phyloP scores from a whole-genome alignment of 2,113 vertebrate genomes.

The Cricetomys ansorgei region DNA sequence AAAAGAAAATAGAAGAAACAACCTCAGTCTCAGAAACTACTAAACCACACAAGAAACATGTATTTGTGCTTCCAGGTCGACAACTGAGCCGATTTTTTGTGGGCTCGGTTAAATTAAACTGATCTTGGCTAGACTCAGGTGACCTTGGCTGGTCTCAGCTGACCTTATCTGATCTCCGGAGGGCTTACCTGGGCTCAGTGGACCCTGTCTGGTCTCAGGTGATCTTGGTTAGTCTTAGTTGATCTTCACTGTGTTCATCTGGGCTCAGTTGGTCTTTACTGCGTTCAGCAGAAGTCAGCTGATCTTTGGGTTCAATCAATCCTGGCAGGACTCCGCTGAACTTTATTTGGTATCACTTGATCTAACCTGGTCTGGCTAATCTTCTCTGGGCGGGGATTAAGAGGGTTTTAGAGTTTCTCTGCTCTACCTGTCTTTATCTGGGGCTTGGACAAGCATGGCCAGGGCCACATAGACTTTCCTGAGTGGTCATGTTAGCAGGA shows the following conservation, averaged over 20 bases:
- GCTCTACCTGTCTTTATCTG: neutral
- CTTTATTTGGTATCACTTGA: neutral
- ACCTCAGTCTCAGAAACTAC: neutral
- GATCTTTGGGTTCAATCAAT: neutral
- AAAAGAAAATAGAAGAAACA: neutral
- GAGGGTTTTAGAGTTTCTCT: neutral
- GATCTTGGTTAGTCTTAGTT: neutral
- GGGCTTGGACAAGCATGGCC: neutral
- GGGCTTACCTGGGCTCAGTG: neutral
- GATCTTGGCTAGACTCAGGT: neutral
- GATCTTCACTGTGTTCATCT: neutral
- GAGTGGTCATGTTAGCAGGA: accelerated
- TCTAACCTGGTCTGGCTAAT: neutral
- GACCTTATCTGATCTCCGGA: neutral
- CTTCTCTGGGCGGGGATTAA: accelerated
- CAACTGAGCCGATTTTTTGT: neutral
- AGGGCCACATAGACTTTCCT: neutral
- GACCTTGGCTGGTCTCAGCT: neutral
- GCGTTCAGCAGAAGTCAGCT: neutral
- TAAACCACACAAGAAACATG: accelerated
- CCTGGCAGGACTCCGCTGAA: neutral
- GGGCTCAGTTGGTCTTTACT: neutral
- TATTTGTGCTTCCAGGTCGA: accelerated
- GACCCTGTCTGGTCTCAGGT: neutral
- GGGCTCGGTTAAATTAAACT: neutral